Conservation (phyloP, 2,888 invertebrate species). For the Drosophila prostipennis region DNA sequence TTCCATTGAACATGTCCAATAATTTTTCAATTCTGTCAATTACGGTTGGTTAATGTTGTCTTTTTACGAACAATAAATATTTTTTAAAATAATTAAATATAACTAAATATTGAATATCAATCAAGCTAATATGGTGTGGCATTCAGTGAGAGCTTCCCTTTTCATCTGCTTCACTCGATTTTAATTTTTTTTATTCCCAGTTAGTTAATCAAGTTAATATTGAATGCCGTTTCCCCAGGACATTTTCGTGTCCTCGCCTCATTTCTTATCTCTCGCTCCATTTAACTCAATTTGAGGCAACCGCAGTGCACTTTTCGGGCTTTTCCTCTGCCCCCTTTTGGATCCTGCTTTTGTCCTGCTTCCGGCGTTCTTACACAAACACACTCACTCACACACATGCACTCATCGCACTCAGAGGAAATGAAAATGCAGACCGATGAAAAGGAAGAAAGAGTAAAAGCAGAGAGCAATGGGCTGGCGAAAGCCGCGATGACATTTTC, state of each 20-base stretch:
- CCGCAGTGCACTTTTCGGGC: conserved; percentile 45
- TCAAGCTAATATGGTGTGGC: background rate
- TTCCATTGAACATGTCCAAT: background rate
- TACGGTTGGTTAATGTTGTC: background rate
- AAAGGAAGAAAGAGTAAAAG: conserved; percentile 31
- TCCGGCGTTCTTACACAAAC: conserved; percentile 25
- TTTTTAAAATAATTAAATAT: background rate
- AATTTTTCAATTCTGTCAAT: background rate
- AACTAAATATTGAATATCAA: background rate
- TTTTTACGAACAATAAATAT: background rate
- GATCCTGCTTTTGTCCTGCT: conserved; percentile 32
- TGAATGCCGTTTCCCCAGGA: conserved; percentile 17
- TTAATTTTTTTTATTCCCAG: conserved; percentile 2
- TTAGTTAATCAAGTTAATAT: conserved; percentile 40
- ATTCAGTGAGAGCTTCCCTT: background rate
- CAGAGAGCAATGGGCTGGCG: conserved; percentile 69
- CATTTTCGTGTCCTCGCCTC: conserved; percentile 18
- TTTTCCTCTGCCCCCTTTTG: conserved; percentile 7
- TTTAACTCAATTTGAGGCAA: conserved; percentile 48
- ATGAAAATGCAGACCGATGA: conserved; percentile 48
- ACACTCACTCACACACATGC: conserved; percentile 13
- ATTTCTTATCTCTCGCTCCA: conserved; percentile 40
- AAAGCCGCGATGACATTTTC: conserved; percentile 80
- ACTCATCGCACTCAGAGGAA: conserved; percentile 33
- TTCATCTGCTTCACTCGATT: background rate